Base-by-base conservation (phyloP, 2,888 invertebrate genomes). In the Papilio elwesi region DNA sequence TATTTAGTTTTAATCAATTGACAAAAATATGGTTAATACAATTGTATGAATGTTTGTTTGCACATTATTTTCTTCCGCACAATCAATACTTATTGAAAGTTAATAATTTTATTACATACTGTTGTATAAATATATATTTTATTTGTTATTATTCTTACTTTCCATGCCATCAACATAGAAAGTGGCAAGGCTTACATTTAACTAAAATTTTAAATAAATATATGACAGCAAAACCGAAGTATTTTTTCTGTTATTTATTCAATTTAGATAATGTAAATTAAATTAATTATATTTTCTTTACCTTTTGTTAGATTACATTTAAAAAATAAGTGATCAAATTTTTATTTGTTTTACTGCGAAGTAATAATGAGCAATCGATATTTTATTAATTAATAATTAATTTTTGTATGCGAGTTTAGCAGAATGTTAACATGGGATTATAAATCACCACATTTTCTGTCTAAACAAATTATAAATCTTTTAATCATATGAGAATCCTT, bases 81-180 rank as follows among this genome's bases (percentile, higher is more conserved):
- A 90, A 89, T 84, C 79, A 80, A 80, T 84, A 81, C 67, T 74
- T 87, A 87, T 85, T 81, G 71, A 85, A 83, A 85, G 89, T 92
- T 91, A 87, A 88, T 88, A 87, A 90, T 91, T 92, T 90, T 92
- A 91, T 91, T 87, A 87, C 87, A 88, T 89, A 88, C 87, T 92
- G 91, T 93, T 92, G 89, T 85, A 87, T 87, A 81, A 83, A 82
- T 88, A 87, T 78, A 80, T 92, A 90, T 92, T 90, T 87, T 90
- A 89, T 89, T 82, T 81, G 84, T 86, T 84, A 78, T 75, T 84
- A 74, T 26, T 26, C 26, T 26, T 26, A 74, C 59, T 71, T 74
- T 73, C 74, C 63, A 70, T 15, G 63, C 43, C 55, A 49, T 52
- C 26, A 63, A 74, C 48, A 62, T 26, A 26, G 26, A 26, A 26